phyloP scores from a whole-genome alignment of 92 coral and sea anemone genomes.

The Galaxea fascicularis region DNA sequence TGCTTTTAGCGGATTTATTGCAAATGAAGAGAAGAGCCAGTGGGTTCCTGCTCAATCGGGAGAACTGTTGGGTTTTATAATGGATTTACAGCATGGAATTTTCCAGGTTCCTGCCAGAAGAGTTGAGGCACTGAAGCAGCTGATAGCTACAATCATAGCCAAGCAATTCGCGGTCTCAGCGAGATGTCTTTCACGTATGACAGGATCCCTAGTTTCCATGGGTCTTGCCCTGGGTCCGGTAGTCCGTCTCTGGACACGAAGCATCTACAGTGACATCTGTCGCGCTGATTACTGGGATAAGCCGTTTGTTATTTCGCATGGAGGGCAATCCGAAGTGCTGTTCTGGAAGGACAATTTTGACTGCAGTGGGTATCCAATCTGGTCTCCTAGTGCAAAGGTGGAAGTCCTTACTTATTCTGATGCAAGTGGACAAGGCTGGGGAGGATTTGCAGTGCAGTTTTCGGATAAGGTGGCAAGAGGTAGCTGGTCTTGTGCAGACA shows the following conservation, averaged over 20 bases:
- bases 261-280: conserved; percentile 39
- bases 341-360: conserved; percentile 60
- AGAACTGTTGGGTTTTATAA: conserved; percentile 66
- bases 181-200: conserved; percentile 23
- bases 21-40: conserved; percentile 69
- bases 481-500: conserved; percentile 64
- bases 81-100: conserved; percentile 54
- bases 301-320: conserved; percentile 26
- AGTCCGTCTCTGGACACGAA: conserved; percentile 64
- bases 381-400: conserved; percentile 61
- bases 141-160: background rate
- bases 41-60: conserved; percentile 68
- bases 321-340: conserved; percentile 33
- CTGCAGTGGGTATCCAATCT: conserved; percentile 60
- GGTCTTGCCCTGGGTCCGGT: conserved; percentile 69
- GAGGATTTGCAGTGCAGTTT: conserved; percentile 62
- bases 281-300: conserved; percentile 45
- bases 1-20: conserved; percentile 60
- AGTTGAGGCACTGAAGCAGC: background rate
- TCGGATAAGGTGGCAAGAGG: conserved; percentile 54
- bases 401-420: conserved; percentile 73
- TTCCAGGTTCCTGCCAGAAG: conserved; percentile 59
- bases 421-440: conserved; percentile 77
- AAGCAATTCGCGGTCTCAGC: conserved; percentile 19
- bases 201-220: conserved; percentile 67